Conservation (phyloP, 2,888 invertebrate genomes). For the Ectemnius cavifrons region DNA sequence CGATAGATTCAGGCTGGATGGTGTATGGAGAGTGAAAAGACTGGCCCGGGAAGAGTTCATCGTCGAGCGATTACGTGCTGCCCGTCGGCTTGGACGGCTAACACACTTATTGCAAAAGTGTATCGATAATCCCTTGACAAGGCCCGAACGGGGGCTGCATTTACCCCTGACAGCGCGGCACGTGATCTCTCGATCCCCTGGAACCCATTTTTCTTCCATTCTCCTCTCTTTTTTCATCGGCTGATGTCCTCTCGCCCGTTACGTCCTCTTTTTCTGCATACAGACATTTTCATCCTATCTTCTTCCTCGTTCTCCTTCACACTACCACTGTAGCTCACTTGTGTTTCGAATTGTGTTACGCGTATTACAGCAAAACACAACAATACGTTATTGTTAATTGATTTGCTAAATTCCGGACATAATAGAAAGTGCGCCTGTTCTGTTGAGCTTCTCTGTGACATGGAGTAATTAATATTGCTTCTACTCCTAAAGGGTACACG, state of each 20-base stretch:
- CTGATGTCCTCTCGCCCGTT: not conserved
- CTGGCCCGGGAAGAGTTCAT: conserved; percentile 32
- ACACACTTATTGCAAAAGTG: conserved; percentile 51
- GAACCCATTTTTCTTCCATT: conserved; percentile 51
- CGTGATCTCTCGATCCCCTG: conserved; percentile 52
- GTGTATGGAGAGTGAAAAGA: not conserved
- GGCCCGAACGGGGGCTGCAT: conserved; percentile 48
- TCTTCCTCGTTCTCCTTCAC: not conserved
- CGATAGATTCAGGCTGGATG: not conserved
- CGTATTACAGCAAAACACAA: too few relatives aligned
- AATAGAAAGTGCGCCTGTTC: too few relatives aligned
- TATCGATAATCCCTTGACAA: conserved; percentile 55
- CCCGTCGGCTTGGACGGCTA: conserved; percentile 35
- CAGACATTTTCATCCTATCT: conserved; percentile 2
- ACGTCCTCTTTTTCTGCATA: conserved; percentile 16
- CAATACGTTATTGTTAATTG: too few relatives aligned
- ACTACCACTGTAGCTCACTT: conserved; percentile 16
- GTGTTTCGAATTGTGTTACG: not conserved
- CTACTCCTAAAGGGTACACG: not conserved
- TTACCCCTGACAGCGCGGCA: conserved; percentile 47
- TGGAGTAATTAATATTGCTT: conserved; percentile 3
- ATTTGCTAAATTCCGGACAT: not conserved
- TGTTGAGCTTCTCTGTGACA: not conserved
- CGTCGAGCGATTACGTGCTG: conserved; percentile 41
- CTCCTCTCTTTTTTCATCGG: conserved; percentile 8